These are phyloP conservation scores for Epizoanthus fatuus DNA, from an alignment of 92 coral and sea anemone genomes.

Conservation along the genomic window DNA sequence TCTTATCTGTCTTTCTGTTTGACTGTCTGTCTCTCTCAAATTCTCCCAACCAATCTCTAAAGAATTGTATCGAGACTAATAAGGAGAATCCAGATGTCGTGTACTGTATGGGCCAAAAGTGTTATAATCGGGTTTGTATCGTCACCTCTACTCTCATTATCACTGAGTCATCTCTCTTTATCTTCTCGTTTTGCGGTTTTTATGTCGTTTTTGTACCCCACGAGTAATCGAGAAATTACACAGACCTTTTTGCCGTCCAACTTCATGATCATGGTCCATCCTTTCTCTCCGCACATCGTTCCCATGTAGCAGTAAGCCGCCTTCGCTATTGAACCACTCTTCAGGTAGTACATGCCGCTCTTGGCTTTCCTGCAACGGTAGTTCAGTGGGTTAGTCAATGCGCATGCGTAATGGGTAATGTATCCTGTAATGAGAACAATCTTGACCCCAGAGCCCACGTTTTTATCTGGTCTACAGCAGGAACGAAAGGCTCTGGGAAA, in stretches of 20 bases:
- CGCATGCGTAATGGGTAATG: neutral
- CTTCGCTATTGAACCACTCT: constrained; percentile 23
- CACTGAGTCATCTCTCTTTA: neutral
- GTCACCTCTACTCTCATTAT: too few species aligned
- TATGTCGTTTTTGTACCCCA: neutral
- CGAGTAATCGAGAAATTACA: neutral
- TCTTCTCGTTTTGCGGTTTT: neutral
- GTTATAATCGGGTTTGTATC: too few species aligned
- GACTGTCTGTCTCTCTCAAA: neutral
- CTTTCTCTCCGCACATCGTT: constrained; percentile 55
- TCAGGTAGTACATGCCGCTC: constrained; percentile 51
- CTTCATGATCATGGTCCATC: constrained; percentile 70
- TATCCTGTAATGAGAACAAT: too few species aligned
- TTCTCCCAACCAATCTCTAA: too few species aligned
- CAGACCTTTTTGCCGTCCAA: constrained; percentile 44
- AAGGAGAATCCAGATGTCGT: too few species aligned
- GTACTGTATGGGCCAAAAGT: too few species aligned
- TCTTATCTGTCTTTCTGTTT: too few species aligned
- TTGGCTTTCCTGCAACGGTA: constrained; percentile 1
- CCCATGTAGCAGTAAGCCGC: constrained; percentile 64
- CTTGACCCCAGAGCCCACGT: neutral
- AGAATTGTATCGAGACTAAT: too few species aligned
- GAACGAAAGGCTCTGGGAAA: too few species aligned
- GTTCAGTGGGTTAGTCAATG: neutral
- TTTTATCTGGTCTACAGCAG: too few species aligned